Evolutionary conservation across 2,797 vertebrate genomes (phyloP).

Genomic region (Falco cherrug): DNA sequence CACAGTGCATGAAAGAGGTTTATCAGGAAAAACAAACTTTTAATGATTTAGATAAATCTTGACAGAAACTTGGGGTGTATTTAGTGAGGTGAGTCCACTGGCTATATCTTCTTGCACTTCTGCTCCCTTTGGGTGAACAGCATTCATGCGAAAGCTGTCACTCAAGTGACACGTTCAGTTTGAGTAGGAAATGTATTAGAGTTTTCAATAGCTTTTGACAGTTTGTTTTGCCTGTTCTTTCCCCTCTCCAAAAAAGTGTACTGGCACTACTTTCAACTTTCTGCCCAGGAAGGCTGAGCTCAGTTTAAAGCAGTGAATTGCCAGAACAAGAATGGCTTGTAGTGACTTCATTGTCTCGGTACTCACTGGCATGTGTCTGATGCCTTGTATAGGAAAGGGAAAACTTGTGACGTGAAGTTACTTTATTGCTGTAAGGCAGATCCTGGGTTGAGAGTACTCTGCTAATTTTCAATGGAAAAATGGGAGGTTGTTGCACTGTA

Average conservation of each 20-base stretch:
- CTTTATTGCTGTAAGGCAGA: not conserved
- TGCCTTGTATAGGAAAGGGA: not conserved
- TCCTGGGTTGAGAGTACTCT: not conserved
- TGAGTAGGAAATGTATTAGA: not conserved
- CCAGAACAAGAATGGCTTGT: not conserved
- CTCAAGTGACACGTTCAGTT: not conserved
- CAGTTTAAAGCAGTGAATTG: not conserved
- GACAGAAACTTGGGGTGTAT: not conserved
- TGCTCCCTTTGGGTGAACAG: not conserved
- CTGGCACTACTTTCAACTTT: not conserved
- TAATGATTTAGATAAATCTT: constrained; percentile 17
- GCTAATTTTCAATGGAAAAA: constrained; percentile 17
- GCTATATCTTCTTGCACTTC: not conserved
- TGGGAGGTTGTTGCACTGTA: not conserved
- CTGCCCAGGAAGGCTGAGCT: not conserved
- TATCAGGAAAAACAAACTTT: constrained; percentile 1
- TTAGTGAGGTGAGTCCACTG: not conserved
- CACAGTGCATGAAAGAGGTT: not conserved
- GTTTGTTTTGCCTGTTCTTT: not conserved
- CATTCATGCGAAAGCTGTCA: not conserved
- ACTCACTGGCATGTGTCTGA: not conserved
- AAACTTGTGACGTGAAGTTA: not conserved
- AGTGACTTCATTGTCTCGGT: not conserved
- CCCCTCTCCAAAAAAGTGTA: not conserved
- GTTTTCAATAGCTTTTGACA: not conserved